Evolutionary conservation across 2,888 invertebrate species (phyloP).

Genomic region (Drosophila imparisetae): DNA sequence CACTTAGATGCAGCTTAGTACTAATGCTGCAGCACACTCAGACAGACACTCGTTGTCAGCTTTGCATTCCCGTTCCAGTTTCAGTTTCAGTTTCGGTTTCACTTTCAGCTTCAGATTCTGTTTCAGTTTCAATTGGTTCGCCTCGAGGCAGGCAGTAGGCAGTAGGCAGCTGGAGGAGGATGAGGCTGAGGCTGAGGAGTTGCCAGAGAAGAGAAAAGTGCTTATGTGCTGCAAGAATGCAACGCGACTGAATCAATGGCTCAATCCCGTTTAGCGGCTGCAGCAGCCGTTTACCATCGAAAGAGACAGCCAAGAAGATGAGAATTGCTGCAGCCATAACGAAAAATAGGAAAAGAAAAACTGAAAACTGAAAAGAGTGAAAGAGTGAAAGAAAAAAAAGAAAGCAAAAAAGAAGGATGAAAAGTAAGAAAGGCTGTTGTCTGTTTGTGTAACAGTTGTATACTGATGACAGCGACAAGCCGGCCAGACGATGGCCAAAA

Average conservation of each 20-base stretch:
- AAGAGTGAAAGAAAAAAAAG: slow-evolving; percentile 32
- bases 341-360: slow-evolving; percentile 4
- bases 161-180: background rate
- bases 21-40: background rate
- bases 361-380: slow-evolving; percentile 1
- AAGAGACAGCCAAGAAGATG: slow-evolving; percentile 14
- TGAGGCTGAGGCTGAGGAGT: background rate
- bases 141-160: background rate
- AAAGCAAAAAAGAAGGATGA: background rate
- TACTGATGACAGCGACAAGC: slow-evolving; percentile 55
- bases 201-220: background rate
- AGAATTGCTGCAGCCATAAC: slow-evolving; percentile 59
- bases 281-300: slow-evolving; percentile 27
- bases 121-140: background rate
- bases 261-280: slow-evolving; percentile 47
- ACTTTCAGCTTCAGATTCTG: background rate
- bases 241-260: slow-evolving; percentile 39
- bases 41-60: slow-evolving; percentile 48
- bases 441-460: slow-evolving; percentile 58
- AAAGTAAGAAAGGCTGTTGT: slow-evolving; percentile 30
- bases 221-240: slow-evolving; percentile 42
- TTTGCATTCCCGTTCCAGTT: slow-evolving; percentile 17
- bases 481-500: background rate
- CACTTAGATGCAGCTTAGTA: background rate
- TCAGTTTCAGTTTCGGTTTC: background rate